A percentile compares a stretch with the other conserved stretches of the same genome.
Evolutionary conservation across 2,113 vertebrate species (phyloP).

Genomic region (Aphelocoma coerulescens): DNA sequence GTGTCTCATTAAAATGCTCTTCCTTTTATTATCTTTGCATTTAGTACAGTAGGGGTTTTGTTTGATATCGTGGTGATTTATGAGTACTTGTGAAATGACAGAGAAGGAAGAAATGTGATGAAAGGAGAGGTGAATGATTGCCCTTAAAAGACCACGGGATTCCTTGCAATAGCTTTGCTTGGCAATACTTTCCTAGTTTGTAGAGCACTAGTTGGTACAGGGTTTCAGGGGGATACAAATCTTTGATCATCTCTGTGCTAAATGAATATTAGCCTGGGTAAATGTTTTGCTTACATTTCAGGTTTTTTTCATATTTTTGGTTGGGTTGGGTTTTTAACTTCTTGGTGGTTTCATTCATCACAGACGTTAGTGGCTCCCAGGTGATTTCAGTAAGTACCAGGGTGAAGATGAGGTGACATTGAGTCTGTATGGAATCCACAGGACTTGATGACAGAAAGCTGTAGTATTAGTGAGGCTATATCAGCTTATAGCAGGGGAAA

Average conservation of each 20-base stretch:
- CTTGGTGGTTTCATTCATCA: neutral
- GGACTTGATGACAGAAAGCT: neutral
- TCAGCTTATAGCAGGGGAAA: neutral
- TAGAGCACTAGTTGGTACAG: neutral
- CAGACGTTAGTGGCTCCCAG: neutral
- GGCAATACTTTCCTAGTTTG: neutral
- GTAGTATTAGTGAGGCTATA: neutral
- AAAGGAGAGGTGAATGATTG: neutral
- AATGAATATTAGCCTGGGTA: neutral
- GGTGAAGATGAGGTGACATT: neutral
- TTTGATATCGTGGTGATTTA: neutral
- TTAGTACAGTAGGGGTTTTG: neutral
- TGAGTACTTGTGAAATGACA: neutral
- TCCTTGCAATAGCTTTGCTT: neutral
- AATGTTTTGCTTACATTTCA: neutral
- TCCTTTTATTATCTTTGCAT: neutral
- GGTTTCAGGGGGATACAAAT: neutral
- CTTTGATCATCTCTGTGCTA: neutral
- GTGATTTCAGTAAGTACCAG: neutral
- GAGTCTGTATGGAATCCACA: rapidly evolving
- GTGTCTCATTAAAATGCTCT: neutral
- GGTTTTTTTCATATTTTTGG: neutral
- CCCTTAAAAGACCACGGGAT: neutral
- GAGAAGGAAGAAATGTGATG: neutral
- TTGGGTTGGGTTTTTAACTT: neutral